Base-by-base conservation (phyloP, 2,888 invertebrate species). In the Panzeria rudis region DNA sequence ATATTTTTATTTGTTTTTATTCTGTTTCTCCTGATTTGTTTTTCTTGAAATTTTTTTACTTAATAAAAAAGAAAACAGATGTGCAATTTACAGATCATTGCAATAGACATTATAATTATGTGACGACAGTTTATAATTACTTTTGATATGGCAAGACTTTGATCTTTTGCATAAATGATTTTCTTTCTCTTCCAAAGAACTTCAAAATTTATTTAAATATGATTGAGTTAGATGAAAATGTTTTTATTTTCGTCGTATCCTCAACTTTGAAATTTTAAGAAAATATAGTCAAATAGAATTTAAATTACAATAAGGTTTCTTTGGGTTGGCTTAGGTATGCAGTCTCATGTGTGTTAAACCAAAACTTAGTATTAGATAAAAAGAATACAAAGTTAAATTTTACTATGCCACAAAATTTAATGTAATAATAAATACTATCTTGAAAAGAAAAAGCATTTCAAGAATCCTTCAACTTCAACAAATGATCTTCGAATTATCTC, bases 21-120 rank as follows among this genome's bases (percentile, higher is more conserved):
- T 73, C 17, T 38, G 1, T 75, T 38, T 41, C 15, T 15, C 15
- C 56, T 29, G 61, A 9, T 61, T 32, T 32, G n/a, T n/a, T n/a
- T n/a, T n/a, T n/a, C 13, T 20, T 50, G 7, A 9, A 8, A 0
- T 59, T 17, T 20, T 64, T 64, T 41, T 47, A 56, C 35, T 62
- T 62, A 54, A 54, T 66, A 73, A 66, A 73, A 78, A 56, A 56
- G 23, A 62, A 69, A 29, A 81, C 73, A 73, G 47, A 66, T 72
- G 81, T 38, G 69, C 47, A 78, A 69, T 78, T 81, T 78, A 41
- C 73, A 69, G 73, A 78, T 81, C 73, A 75, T 69, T 85, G 81
- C 77, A 78, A 81, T 56, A 77, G 72, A 81, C 84, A 61, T 84
- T 76, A 81, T 84, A 76, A 84, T 81, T 77, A 73, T 81, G 77